These are phyloP conservation scores for Lucilia sericata DNA, from an alignment of 1,140 invertebrate species.

Conservation along the genomic window DNA sequence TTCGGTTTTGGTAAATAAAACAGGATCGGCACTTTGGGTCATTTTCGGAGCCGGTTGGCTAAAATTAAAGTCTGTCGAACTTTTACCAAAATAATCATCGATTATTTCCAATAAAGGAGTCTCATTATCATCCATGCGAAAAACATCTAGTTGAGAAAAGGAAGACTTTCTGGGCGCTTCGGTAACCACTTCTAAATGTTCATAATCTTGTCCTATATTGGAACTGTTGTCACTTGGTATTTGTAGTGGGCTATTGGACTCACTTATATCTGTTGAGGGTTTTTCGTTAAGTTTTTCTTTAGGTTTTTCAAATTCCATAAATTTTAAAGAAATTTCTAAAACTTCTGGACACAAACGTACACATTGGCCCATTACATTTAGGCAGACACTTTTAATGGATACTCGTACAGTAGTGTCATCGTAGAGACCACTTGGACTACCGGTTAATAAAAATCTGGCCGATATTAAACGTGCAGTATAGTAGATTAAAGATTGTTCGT, in stretches of 20 bases:
- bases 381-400: conserved; percentile 83
- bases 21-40: conserved; percentile 62
- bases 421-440: conserved; percentile 71
- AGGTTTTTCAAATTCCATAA: conserved; percentile 53
- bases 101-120: conserved; percentile 62
- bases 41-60: conserved; percentile 47
- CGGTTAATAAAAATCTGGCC: conserved; percentile 76
- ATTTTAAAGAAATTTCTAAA: conserved; percentile 72
- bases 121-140: conserved; percentile 34
- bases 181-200: conserved; percentile 39
- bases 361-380: conserved; percentile 78
- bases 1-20: conserved; percentile 49
- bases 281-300: conserved; percentile 40
- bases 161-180: conserved; percentile 19
- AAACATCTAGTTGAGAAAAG: conserved; percentile 11
- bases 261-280: conserved; percentile 5
- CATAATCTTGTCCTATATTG: conserved; percentile 50
- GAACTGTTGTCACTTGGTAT: conserved; percentile 49
- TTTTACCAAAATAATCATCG: conserved; percentile 66
- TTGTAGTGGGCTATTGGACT: conserved; percentile 52
- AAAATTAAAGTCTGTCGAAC: conserved; percentile 57
- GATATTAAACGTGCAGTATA: conserved; percentile 62
- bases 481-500: conserved; percentile 60
- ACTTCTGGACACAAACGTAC: conserved; percentile 76
- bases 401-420: conserved; percentile 79